Evolutionary conservation across 2,797 vertebrate species (phyloP).

Genomic region (Danio tinwini): DNA sequence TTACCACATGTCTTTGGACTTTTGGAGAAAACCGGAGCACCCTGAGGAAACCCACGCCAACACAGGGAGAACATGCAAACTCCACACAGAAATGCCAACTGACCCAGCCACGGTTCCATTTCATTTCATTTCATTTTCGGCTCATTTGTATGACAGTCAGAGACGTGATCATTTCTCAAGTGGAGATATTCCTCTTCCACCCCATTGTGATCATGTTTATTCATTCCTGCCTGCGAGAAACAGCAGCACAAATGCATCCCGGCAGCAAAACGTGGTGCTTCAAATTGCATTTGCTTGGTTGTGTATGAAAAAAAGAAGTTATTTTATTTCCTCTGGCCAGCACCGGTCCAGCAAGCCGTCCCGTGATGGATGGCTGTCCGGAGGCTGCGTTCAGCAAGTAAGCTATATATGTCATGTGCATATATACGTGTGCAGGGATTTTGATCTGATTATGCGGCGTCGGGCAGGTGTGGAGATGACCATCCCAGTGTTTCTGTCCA

Average conservation of each 20-base stretch:
- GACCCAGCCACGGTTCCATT: too few relatives aligned
- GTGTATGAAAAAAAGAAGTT: not conserved
- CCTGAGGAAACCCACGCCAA: too few relatives aligned
- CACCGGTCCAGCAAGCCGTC: not conserved
- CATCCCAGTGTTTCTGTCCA: conserved; percentile 48
- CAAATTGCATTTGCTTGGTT: conserved; percentile 23
- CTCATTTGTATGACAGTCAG: conserved; percentile 3
- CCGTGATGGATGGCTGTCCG: conserved; percentile 48
- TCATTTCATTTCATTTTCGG: too few relatives aligned
- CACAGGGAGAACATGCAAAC: too few relatives aligned
- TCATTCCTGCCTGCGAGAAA: not conserved
- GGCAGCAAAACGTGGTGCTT: not conserved
- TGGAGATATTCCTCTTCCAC: not conserved
- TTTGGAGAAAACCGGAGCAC: too few relatives aligned
- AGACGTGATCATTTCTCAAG: too few relatives aligned
- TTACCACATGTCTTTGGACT: too few relatives aligned
- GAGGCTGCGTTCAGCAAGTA: conserved; percentile 45
- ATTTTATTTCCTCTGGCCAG: conserved; percentile 23
- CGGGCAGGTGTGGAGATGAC: conserved; percentile 45
- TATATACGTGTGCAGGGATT: conserved; percentile 24
- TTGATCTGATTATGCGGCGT: conserved; percentile 23
- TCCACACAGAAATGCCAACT: too few relatives aligned
- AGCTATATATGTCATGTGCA: conserved; percentile 40
- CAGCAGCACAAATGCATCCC: not conserved
- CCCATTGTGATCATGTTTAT: not conserved